phyloP scores from a whole-genome alignment of 2,113 vertebrate species.

The Caretta caretta region DNA sequence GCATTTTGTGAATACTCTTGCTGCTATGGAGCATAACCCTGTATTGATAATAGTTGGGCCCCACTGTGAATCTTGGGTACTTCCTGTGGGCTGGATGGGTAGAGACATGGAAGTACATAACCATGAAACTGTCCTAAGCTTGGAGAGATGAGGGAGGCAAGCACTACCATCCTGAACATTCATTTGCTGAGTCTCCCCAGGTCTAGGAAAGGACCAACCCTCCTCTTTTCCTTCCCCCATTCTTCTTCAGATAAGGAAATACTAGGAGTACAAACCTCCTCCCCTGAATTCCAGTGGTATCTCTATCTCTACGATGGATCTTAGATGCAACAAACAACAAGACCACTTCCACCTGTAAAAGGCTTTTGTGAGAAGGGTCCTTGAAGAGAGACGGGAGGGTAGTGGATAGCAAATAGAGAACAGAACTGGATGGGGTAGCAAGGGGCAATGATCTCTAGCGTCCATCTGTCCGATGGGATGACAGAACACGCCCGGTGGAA shows the following conservation, averaged over 20 bases:
- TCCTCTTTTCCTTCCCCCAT: neutral
- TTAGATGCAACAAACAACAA: neutral
- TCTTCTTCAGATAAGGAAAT: neutral
- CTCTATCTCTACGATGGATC: neutral
- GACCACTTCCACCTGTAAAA: neutral
- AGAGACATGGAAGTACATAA: neutral
- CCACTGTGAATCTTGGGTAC: neutral
- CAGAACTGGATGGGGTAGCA: neutral
- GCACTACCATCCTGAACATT: neutral
- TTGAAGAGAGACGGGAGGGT: neutral
- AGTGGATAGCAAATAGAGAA: neutral
- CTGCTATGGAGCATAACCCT: neutral
- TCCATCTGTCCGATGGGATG: neutral
- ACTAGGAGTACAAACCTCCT: accelerated
- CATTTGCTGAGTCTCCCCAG: neutral
- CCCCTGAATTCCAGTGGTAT: neutral
- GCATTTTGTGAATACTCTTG: neutral
- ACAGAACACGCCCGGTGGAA: neutral
- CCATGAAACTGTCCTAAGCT: neutral
- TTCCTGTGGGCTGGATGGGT: neutral
- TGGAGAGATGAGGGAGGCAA: neutral
- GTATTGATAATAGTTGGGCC: neutral
- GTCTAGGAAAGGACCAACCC: neutral
- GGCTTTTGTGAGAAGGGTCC: neutral
- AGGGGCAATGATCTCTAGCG: neutral